Evolutionary conservation across 2,113 vertebrate genomes (phyloP), one percentile per base, ranked within the genome.

Genomic region (Mugil cephalus): DNA sequence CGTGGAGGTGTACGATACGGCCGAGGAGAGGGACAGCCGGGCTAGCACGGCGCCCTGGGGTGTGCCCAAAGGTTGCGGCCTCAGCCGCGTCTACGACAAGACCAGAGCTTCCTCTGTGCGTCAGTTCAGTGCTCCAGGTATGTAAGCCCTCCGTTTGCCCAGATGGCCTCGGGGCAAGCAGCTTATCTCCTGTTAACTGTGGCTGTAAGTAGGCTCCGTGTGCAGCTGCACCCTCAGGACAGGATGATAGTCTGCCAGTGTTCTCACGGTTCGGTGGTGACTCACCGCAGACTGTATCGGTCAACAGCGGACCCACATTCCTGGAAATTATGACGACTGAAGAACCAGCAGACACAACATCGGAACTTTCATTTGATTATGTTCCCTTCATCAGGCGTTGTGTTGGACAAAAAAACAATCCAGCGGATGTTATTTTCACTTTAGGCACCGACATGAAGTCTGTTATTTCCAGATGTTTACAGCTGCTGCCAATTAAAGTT

Each of bases 101-200:
- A 69, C 88, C 78, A 87, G 91, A n/a, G 88, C 92, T 74, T 94
- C 93, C 45, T 92, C 77, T 0, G 96, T 99, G 61, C 97, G 96
- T 4, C 96, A 97, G 21, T 99, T 99, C 81, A 92, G 90, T 0
- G 92, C 95, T 47, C 94, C 96, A 93, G 98, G 98, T 99, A 91
- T 13, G 85, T 76, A 47, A 53, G 47, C 46, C 43, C 7, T 65
- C 77, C 30, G 17, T 12, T 48, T 53, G 68, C 39, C 47, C 61
- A 40, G 42, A 59, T 40, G 53, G 80, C 82, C 76, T 74, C 63
- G 2, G 63, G 85, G 61, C 43, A 53, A 60, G 39, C 53, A 60
- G 71, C 62, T 88, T 87, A 85, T 84, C 76, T 82, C 52, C 53
- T 64, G 83, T 74, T 79, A 76, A 66, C 68, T 40, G 68, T 47